phyloP scores from a whole-genome alignment of 2,888 invertebrate species.

The Dascillus cervinus region DNA sequence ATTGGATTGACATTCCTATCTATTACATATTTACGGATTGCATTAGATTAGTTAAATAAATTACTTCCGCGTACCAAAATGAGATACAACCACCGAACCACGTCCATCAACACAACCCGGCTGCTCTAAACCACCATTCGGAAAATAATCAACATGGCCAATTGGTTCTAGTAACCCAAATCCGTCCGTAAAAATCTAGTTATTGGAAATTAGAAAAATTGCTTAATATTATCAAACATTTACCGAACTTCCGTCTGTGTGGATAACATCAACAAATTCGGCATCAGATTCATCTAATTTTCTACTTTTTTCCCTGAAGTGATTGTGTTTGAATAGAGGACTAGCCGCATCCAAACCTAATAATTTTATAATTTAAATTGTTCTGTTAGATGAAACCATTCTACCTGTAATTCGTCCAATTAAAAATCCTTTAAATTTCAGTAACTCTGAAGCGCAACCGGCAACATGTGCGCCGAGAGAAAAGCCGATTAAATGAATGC shows the following conservation, averaged over 20 bases:
- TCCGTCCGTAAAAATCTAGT: constrained; percentile 50
- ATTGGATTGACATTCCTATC: no score
- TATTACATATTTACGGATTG: no score
- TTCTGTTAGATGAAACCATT: no score
- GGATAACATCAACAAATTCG: constrained; percentile 58
- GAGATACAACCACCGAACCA: constrained; percentile 50
- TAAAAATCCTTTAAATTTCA: constrained; percentile 42
- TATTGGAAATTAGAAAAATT: neutral
- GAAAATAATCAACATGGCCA: constrained; percentile 54
- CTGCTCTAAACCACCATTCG: constrained; percentile 54
- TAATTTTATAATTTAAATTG: no score
- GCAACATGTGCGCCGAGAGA: constrained; percentile 55
- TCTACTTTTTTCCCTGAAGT: constrained; percentile 47
- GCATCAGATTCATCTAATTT: constrained; percentile 57
- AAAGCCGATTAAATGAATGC: constrained; percentile 51
- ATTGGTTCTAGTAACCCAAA: constrained; percentile 52
- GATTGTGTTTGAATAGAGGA: constrained; percentile 59
- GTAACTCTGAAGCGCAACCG: constrained; percentile 49
- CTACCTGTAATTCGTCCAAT: constrained; percentile 52
- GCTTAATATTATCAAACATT: constrained; percentile 3
- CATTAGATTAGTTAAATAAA: neutral
- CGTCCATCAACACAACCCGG: constrained; percentile 51
- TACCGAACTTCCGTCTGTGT: constrained; percentile 54
- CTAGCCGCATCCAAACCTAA: constrained; percentile 79
- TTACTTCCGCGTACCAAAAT: constrained; percentile 42